Base-by-base conservation (phyloP, 2,888 invertebrate species). In the Cotesia congregata region DNA sequence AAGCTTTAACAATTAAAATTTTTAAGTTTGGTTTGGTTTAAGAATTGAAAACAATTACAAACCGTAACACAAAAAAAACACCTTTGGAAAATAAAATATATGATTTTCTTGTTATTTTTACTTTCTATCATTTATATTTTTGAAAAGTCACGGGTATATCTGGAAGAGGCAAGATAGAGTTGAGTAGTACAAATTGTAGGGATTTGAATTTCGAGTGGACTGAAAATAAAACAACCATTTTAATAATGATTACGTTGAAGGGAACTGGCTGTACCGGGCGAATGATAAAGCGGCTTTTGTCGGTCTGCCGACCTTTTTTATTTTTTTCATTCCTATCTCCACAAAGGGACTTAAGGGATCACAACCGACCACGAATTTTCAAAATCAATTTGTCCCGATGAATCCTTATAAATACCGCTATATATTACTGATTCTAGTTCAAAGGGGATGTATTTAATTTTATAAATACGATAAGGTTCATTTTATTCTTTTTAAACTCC, bases 211-310 rank as follows among this genome's bases (percentile, higher is more conserved):
- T 72, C 15, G 64, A 72, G 62, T 38, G 67, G 59, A 73, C 59
- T 72, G 64, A 71, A 71, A 59, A 72, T 15, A 20, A 30, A 62
- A 41, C 62, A 73, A 30, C n/a, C 38, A 59, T 20, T 65, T 65
- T 65, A 65, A 67, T 69, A 20, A 71, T 70, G 69, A 50, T 70
- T 39, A 67, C 69, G 71, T 7, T 50, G 50, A 50, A 50, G 50
- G 50, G 50, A 50, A 50, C 50, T 50, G 74, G 73, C 7, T 30
- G 72, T 68, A 59, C 68, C 15, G 72, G 72, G 64, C 60, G 39
- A 40, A 77, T 77, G 71, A 77, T 77, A 77, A 74, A 77, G 74
- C 74, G 38, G 76, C 73, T 77, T 73, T 61, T 77, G 76, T 64
- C 76, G 69, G 64, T 69, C 76, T 77, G 64, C 30, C 73, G 68